phyloP scores from a whole-genome alignment of 2,888 invertebrate species.

The Arctia plantaginis region DNA sequence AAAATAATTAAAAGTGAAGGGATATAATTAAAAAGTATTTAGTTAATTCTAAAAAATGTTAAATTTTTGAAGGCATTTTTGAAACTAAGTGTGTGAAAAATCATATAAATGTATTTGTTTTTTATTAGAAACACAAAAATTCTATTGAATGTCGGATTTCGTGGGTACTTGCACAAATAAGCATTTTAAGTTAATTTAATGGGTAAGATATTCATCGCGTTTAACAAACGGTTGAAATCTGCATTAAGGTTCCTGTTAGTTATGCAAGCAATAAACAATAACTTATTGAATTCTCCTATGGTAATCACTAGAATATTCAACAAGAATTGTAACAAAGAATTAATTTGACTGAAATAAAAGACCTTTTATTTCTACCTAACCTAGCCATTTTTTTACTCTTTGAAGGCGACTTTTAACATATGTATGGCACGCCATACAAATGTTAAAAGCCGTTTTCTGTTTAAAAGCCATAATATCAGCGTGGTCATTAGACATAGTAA shows the following conservation, averaged over 20 bases:
- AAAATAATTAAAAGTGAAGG: not conserved
- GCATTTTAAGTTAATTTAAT: too few species aligned
- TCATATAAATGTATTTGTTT: too few species aligned
- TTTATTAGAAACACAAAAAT: too few species aligned
- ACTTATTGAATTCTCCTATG: too few species aligned
- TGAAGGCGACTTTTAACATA: not conserved
- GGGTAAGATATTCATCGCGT: too few species aligned
- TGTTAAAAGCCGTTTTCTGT: not conserved
- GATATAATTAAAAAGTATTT: not conserved
- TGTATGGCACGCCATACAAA: not conserved
- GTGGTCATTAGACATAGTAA: not conserved
- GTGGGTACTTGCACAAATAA: too few species aligned
- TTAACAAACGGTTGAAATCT: not conserved
- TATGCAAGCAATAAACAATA: not conserved
- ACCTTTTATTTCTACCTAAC: not conserved
- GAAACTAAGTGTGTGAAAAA: too few species aligned
- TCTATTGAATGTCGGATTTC: too few species aligned
- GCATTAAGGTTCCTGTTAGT: not conserved
- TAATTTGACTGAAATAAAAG: not conserved
- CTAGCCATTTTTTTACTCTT: not conserved
- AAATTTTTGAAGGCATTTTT: too few species aligned
- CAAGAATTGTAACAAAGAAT: not conserved
- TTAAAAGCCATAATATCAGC: not conserved
- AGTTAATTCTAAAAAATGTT: too few species aligned
- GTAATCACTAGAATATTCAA: not conserved